phyloP scores from a whole-genome alignment of 2,113 vertebrate genomes.

The Theristicus caerulescens region DNA sequence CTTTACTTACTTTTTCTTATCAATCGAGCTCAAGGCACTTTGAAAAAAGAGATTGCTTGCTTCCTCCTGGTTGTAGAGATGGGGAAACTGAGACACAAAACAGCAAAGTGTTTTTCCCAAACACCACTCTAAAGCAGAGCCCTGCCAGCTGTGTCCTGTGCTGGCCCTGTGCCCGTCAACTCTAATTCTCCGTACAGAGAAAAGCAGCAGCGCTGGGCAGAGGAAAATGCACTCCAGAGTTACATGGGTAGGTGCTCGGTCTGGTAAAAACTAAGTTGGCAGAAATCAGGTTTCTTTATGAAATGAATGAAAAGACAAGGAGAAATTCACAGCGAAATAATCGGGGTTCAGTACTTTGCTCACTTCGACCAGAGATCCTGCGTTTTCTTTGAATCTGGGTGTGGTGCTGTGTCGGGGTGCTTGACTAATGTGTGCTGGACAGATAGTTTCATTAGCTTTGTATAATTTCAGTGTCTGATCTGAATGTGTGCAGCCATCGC shows the following conservation, averaged over 20 bases:
- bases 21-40: not conserved
- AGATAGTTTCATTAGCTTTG: not conserved
- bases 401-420: not conserved
- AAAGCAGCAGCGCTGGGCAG: fast-evolving
- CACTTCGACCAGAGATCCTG: not conserved
- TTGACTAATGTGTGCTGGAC: not conserved
- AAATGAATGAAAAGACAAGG: not conserved
- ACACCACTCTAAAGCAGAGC: not conserved
- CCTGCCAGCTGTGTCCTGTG: fast-evolving
- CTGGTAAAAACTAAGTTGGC: not conserved
- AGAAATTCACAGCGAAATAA: not conserved
- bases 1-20: not conserved
- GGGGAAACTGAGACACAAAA: not conserved
- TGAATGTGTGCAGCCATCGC: not conserved
- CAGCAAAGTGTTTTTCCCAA: not conserved
- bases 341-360: not conserved
- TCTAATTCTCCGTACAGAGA: not conserved
- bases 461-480: not conserved
- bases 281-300: not conserved
- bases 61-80: not conserved
- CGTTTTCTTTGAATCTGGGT: not conserved
- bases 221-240: not conserved
- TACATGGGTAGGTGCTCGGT: not conserved
- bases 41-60: not conserved
- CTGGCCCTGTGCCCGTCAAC: not conserved